These are phyloP conservation scores for Pelusios castaneus DNA, from an alignment of 2,113 vertebrate genomes.

Conservation along the genomic window DNA sequence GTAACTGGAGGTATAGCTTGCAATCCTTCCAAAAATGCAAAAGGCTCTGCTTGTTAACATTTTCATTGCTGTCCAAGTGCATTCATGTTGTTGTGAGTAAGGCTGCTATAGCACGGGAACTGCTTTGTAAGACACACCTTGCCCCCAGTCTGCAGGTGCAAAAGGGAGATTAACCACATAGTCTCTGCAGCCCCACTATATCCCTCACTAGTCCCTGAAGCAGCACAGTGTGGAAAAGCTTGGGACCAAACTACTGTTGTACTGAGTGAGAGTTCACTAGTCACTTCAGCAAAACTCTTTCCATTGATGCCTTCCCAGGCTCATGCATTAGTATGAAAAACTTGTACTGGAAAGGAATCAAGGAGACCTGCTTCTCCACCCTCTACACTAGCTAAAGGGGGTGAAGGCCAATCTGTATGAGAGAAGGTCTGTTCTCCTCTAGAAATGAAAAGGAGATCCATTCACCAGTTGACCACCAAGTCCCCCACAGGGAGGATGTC, in stretches of 20 bases:
- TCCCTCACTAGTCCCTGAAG: background rate
- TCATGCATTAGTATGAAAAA: background rate
- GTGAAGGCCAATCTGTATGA: background rate
- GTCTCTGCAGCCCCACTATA: background rate
- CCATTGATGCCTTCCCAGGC: background rate
- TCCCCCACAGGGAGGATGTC: background rate
- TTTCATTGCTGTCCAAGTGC: background rate
- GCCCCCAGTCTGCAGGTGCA: background rate
- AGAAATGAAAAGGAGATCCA: background rate
- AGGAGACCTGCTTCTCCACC: background rate
- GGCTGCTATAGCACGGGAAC: background rate
- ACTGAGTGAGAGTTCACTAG: background rate
- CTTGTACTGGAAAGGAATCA: background rate
- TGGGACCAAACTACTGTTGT: background rate
- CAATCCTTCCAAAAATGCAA: background rate
- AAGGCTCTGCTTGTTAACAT: background rate
- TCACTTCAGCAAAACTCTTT: background rate
- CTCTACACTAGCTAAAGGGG: background rate
- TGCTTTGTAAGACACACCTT: background rate
- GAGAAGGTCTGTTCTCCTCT: background rate
- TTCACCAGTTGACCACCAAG: background rate
- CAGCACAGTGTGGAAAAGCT: background rate
- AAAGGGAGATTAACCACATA: background rate
- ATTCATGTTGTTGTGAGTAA: fast-evolving
- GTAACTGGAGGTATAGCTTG: background rate